Evolutionary conservation across 1,140 invertebrate genomes (phyloP).

Genomic region (Galendromus occidentalis): DNA sequence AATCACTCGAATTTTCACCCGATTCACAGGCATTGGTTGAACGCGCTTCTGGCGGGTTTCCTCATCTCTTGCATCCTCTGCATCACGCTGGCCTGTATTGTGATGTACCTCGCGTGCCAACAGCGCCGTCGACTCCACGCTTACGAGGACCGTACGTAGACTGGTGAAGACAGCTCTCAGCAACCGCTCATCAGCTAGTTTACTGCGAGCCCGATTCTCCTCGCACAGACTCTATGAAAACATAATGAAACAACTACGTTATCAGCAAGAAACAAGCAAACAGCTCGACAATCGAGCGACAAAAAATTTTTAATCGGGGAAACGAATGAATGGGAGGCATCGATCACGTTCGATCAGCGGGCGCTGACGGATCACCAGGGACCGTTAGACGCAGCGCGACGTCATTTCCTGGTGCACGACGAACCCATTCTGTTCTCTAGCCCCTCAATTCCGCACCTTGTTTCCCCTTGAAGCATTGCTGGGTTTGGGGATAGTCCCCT

Average conservation of each 20-base stretch:
- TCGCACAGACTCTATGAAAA: too few relatives aligned
- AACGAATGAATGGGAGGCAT: neutral
- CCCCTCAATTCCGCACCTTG: too few relatives aligned
- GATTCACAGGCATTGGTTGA: constrained; percentile 2
- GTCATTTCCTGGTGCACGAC: too few relatives aligned
- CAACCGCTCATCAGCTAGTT: constrained; percentile 11
- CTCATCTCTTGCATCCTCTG: neutral
- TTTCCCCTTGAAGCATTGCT: too few relatives aligned
- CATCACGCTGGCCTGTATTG: neutral
- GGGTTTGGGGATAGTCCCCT: too few relatives aligned
- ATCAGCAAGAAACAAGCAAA: neutral
- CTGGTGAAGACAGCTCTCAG: neutral
- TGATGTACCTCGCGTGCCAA: constrained; percentile 4
- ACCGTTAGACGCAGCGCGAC: too few relatives aligned
- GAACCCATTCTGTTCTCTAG: too few relatives aligned
- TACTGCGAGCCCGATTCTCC: neutral
- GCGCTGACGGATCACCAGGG: neutral
- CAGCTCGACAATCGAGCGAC: neutral
- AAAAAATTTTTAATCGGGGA: neutral
- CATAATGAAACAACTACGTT: neutral
- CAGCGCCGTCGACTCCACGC: neutral
- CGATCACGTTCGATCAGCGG: neutral
- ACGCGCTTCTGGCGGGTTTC: neutral
- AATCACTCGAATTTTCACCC: neutral
- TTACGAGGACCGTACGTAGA: constrained; percentile 1